Evolutionary conservation across 2,113 vertebrate species (phyloP).

Genomic region (Machaerirhynchus nigripectus): DNA sequence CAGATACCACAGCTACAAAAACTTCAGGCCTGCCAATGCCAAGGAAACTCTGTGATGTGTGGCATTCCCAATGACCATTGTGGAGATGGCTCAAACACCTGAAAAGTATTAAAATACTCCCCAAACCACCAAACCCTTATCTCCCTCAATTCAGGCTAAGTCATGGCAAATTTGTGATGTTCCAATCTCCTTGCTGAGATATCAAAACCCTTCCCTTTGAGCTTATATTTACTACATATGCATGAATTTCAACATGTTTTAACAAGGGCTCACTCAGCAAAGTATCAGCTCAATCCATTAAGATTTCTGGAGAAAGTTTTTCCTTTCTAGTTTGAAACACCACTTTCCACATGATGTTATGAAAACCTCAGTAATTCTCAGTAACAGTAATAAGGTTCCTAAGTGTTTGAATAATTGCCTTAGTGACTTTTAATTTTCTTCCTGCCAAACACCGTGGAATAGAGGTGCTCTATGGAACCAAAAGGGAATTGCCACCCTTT

Average conservation of each 20-base stretch:
- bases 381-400: not conserved
- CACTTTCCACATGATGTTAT: not conserved
- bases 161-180: not conserved
- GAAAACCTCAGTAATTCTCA: not conserved
- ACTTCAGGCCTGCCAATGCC: not conserved
- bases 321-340: not conserved
- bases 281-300: not conserved
- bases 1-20: not conserved
- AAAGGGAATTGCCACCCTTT: not conserved
- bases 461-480: not conserved
- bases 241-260: not conserved
- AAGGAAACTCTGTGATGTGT: not conserved
- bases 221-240: not conserved
- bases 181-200: not conserved
- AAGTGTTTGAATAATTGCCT: not conserved
- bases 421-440: not conserved
- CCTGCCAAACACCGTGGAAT: not conserved
- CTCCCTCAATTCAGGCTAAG: not conserved
- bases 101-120: not conserved
- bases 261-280: not conserved
- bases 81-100: not conserved
- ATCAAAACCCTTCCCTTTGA: not conserved
- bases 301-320: not conserved
- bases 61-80: not conserved
- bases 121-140: not conserved